phyloP scores from a whole-genome alignment of 1,140 invertebrate species.

The Mylabris phalerata region DNA sequence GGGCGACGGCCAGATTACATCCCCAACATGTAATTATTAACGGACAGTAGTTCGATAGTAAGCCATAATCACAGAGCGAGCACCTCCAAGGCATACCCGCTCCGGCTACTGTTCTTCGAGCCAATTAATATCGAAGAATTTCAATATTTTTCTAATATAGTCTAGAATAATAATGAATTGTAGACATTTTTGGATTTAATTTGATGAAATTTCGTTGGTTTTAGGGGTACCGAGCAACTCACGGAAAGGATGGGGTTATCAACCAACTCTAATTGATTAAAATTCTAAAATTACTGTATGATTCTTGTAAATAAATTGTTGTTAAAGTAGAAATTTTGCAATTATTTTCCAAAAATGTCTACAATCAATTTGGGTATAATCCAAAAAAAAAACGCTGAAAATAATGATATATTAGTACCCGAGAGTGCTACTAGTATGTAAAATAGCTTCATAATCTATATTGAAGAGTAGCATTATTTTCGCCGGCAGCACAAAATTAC shows the following conservation, averaged over 20 bases:
- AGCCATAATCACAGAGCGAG: conserved; percentile 28
- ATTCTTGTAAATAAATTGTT: not conserved
- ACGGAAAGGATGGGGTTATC: conserved; percentile 28
- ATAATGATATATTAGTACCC: conserved; percentile 37
- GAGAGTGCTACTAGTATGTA: conserved; percentile 39
- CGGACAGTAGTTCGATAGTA: conserved; percentile 30
- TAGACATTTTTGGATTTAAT: not conserved
- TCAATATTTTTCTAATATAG: not conserved
- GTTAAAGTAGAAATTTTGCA: not conserved
- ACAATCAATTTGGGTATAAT: not conserved
- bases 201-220: conserved; percentile 25
- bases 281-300: not conserved
- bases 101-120: conserved; percentile 26
- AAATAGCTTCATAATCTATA: conserved; percentile 39
- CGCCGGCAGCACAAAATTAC: conserved; percentile 14
- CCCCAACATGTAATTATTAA: conserved; percentile 25
- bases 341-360: not conserved
- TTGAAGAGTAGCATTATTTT: conserved; percentile 31
- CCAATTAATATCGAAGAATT: not conserved
- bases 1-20: conserved; percentile 19
- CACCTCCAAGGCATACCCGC: conserved; percentile 16
- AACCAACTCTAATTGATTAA: not conserved
- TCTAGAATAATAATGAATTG: not conserved
- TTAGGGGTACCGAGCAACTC: conserved; percentile 30
- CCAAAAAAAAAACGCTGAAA: conserved; percentile 21